Conservation (phyloP, 2,797 vertebrate species). For the Perodicticus potto region DNA sequence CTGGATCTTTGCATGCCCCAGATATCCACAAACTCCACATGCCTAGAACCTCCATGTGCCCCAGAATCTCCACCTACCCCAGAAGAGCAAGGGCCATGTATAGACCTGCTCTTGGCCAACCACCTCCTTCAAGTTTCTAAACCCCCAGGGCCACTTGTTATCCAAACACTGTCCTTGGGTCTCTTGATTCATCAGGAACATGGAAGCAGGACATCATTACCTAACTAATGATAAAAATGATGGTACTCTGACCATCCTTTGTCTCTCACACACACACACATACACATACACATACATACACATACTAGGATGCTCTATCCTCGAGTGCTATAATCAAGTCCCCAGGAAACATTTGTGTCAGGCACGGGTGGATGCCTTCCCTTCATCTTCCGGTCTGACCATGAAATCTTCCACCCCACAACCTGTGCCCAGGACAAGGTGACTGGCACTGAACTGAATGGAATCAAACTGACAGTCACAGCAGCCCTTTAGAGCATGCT, state of each 20-base stretch:
- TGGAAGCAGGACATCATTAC: background rate
- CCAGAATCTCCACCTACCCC: background rate
- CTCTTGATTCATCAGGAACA: background rate
- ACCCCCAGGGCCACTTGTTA: background rate
- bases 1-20: background rate
- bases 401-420: background rate
- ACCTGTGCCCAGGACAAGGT: too few relatives aligned
- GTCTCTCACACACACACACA: too few relatives aligned
- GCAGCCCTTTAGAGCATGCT: background rate
- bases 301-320: background rate
- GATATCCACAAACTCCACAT: background rate
- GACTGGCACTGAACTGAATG: background rate
- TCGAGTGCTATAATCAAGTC: background rate
- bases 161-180: background rate
- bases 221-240: background rate
- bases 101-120: background rate
- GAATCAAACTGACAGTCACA: background rate
- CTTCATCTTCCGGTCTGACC: too few relatives aligned
- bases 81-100: background rate
- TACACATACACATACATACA: background rate
- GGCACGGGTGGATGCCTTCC: background rate
- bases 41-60: too few relatives aligned
- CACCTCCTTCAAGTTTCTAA: background rate
- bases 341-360: background rate
- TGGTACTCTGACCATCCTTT: background rate